These are phyloP conservation scores for Pyrochroa serraticornis DNA, from an alignment of 2,888 invertebrate genomes.

Conservation along the genomic window DNA sequence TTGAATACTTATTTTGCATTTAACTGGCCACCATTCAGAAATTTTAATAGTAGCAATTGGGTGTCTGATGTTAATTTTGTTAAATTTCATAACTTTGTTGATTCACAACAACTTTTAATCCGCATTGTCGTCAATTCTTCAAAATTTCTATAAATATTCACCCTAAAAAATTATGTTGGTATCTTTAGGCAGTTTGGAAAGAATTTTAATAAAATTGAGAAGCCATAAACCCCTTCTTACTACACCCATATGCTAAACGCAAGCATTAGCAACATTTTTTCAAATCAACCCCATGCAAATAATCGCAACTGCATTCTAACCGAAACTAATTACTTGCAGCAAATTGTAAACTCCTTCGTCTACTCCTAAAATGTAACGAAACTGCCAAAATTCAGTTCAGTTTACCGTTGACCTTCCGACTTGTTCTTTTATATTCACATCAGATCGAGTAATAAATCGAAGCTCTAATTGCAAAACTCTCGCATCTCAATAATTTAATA, in stretches of 20 bases:
- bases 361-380: conserved; percentile 82
- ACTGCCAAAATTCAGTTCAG: conserved; percentile 61
- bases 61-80: conserved; percentile 64
- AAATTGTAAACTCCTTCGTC: conserved; percentile 85
- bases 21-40: conserved; percentile 85
- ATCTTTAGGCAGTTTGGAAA: conserved; percentile 46
- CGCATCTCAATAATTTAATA: conserved; percentile 68
- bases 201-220: conserved; percentile 63
- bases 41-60: conserved; percentile 63
- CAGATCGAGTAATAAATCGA: conserved; percentile 64
- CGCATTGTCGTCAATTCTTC: conserved; percentile 57
- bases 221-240: conserved; percentile 93
- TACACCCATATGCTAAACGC: conserved; percentile 95
- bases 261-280: conserved; percentile 98
- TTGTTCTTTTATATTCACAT: conserved; percentile 40
- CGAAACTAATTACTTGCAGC: conserved; percentile 82
- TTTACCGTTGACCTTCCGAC: conserved; percentile 37
- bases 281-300: conserved; percentile 89
- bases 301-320: conserved; percentile 89
- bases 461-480: conserved; percentile 68
- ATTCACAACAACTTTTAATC: conserved; percentile 79
- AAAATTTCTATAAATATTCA: conserved; percentile 47
- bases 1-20: conserved; percentile 59
- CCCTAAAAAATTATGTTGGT: conserved; percentile 44
- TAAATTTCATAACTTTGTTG: conserved; percentile 69